Conservation (phyloP, 1,140 invertebrate genomes). For the Venustaconcha ellipsiformis region DNA sequence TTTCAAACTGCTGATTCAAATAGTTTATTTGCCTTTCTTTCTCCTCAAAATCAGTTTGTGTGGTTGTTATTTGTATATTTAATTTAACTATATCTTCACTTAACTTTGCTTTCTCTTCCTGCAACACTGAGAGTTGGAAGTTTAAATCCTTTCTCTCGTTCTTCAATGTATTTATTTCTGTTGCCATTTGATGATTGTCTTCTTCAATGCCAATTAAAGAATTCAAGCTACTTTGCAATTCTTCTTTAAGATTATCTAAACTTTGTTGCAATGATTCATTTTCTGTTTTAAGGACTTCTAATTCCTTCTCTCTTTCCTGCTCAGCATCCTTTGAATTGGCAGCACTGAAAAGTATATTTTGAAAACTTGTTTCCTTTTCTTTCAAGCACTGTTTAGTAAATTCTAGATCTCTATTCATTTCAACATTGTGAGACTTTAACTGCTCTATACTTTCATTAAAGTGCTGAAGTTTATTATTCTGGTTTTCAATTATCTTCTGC, state of each 20-base stretch:
- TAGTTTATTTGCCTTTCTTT: constrained; percentile 15
- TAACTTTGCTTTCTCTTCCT: no score
- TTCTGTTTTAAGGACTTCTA: neutral
- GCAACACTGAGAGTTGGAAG: no score
- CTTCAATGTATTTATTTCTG: neutral
- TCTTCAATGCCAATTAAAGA: neutral
- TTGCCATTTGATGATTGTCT: neutral
- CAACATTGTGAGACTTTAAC: no score
- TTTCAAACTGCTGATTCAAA: no score
- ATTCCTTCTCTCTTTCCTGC: neutral
- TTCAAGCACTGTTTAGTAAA: no score
- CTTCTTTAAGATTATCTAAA: neutral
- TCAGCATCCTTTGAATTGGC: neutral
- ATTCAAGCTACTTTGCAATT: neutral
- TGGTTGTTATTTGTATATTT: constrained; percentile 4
- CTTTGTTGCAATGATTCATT: neutral
- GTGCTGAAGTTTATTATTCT: no score
- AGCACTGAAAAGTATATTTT: neutral
- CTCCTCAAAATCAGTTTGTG: constrained; percentile 9
- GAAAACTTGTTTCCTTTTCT: neutral
- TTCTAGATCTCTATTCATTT: no score
- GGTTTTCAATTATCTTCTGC: no score
- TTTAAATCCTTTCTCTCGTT: constrained; percentile 6
- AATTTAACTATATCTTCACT: neutral
- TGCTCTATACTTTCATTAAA: no score